A percentile compares a stretch with the other conserved stretches of the same genome.
phyloP scores from a whole-genome alignment of 2,113 vertebrate species.

The Dipodomys merriami region DNA sequence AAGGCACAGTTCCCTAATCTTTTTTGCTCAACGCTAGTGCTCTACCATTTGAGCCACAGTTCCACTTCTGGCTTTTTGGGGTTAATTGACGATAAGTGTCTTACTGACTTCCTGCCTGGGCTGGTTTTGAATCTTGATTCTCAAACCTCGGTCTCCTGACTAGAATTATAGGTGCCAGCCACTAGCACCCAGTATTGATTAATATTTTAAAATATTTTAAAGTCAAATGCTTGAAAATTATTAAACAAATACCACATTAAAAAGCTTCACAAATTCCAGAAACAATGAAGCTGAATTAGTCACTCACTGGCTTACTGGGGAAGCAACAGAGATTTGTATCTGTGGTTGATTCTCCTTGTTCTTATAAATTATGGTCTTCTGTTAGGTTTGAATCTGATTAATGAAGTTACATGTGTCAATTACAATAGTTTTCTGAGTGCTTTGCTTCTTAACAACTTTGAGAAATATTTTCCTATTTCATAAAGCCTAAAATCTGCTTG shows the following conservation, averaged over 20 bases:
- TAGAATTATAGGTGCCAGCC: too few species aligned
- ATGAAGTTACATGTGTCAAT: conserved; percentile 16
- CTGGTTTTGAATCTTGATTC: too few species aligned
- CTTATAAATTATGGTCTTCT: background rate
- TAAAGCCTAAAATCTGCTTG: background rate
- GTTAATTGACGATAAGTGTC: too few species aligned
- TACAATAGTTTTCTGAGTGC: background rate
- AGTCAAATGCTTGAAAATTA: background rate
- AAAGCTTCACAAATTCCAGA: conserved; percentile 18
- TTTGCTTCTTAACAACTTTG: background rate
- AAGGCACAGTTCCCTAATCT: too few species aligned
- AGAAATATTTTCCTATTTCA: background rate
- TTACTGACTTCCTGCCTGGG: too few species aligned
- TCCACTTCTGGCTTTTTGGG: too few species aligned
- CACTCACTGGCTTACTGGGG: background rate
- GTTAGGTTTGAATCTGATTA: conserved; percentile 16
- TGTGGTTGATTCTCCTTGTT: background rate
- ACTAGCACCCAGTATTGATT: too few species aligned
- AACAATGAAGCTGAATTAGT: background rate
- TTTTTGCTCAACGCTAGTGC: too few species aligned
- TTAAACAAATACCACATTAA: conserved; percentile 3
- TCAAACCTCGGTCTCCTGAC: too few species aligned
- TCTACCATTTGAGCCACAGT: too few species aligned
- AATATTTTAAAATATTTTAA: background rate
- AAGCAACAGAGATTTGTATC: background rate